Conservation (phyloP, 2,797 vertebrate species). For the Typhlichthys eigenmanni region DNA sequence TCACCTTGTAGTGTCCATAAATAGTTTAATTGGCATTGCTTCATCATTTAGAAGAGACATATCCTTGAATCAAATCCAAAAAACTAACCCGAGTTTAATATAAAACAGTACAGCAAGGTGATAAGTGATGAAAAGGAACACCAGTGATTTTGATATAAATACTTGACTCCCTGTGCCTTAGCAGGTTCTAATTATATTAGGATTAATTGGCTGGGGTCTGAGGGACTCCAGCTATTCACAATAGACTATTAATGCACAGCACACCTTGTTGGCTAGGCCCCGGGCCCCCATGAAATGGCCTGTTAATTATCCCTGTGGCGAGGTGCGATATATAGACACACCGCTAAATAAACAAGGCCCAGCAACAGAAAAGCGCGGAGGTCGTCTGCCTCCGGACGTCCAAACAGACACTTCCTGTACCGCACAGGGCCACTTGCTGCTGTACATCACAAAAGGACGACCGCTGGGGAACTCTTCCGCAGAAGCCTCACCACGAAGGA, state of each 20-base stretch:
- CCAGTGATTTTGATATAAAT: conserved; percentile 66
- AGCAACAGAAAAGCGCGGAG: conserved; percentile 40
- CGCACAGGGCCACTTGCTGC: conserved; percentile 48
- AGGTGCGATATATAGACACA: conserved; percentile 64
- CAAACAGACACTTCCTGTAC: conserved; percentile 40
- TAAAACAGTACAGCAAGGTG: conserved; percentile 42
- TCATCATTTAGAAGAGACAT: conserved; percentile 52
- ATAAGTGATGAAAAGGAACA: conserved; percentile 34
- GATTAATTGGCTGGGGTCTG: conserved; percentile 76
- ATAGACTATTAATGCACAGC: conserved; percentile 51
- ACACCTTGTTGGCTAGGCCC: conserved; percentile 50
- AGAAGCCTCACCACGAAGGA: conserved; percentile 25
- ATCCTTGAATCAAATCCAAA: conserved; percentile 62
- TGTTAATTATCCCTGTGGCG: conserved; percentile 72
- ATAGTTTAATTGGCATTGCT: conserved; percentile 21
- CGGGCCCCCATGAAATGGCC: conserved; percentile 44
- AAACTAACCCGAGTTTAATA: conserved; percentile 44
- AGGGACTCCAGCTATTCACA: conserved; percentile 59
- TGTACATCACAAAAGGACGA: conserved; percentile 16
- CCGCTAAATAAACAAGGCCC: conserved; percentile 50
- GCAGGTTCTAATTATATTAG: conserved; percentile 77
- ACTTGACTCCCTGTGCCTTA: conserved; percentile 59
- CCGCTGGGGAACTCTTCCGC: conserved; percentile 36
- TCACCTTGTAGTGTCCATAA: conserved; percentile 32
- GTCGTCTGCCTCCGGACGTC: conserved; percentile 52